Conservation (phyloP, 2,797 vertebrate genomes). For the Pelobates cultripes region DNA sequence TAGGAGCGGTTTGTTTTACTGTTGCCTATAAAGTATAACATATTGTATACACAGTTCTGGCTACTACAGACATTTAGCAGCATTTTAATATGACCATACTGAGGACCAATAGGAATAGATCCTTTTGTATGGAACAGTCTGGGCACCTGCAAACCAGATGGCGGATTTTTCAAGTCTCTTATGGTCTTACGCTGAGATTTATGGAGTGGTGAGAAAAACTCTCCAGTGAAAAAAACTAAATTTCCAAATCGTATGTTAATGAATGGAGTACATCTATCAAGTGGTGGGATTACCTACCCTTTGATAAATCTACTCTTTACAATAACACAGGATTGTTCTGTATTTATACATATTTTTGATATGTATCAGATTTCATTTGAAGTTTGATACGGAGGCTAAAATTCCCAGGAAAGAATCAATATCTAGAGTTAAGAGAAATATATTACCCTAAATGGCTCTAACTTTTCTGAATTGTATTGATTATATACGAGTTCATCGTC, state of each 20-base stretch:
- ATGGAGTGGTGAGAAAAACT: slow-evolving; percentile 31
- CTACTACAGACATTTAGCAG: not conserved
- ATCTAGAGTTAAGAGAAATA: no score
- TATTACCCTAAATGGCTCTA: no score
- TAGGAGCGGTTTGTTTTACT: no score
- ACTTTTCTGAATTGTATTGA: no score
- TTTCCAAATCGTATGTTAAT: not conserved
- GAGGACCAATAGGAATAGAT: not conserved
- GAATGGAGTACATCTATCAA: slow-evolving; percentile 1
- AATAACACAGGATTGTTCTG: not conserved
- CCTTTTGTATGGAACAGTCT: not conserved
- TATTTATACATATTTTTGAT: not conserved
- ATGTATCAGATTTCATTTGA: no score
- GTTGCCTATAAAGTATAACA: no score
- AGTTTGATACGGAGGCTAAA: no score
- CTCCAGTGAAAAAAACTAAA: slow-evolving; percentile 3
- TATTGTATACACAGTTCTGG: not conserved
- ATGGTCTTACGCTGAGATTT: slow-evolving; percentile 13
- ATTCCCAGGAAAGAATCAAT: no score
- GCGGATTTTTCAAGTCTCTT: not conserved
- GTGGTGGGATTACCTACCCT: not conserved
- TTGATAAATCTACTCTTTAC: not conserved
- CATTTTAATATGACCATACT: not conserved
- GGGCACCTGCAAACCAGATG: slow-evolving; percentile 28
- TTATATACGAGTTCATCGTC: no score